A percentile compares a stretch with the other conserved stretches of the same genome.
Conservation (phyloP, 2,797 vertebrate genomes). For the Diglossa cyanea region DNA sequence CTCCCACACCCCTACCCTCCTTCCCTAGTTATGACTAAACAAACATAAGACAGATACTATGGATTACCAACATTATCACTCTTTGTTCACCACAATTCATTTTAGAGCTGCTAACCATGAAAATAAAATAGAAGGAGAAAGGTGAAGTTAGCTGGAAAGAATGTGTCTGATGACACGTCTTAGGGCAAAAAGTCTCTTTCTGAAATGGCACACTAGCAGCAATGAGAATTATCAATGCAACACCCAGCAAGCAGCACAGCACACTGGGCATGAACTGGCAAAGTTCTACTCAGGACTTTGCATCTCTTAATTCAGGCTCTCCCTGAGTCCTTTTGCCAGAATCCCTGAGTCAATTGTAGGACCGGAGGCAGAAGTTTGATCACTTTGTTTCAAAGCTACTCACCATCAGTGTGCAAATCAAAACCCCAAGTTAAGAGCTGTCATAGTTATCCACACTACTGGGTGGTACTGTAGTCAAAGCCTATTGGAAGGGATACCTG, state of each 20-base stretch:
- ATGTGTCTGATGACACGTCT: neutral
- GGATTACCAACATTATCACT: neutral
- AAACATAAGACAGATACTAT: conserved; percentile 29
- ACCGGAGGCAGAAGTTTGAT: neutral
- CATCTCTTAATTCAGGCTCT: neutral
- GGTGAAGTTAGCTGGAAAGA: neutral
- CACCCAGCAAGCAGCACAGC: neutral
- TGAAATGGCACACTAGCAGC: neutral
- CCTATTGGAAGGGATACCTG: neutral
- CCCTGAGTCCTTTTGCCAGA: neutral
- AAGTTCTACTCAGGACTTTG: neutral
- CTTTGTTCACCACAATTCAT: neutral
- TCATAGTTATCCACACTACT: neutral
- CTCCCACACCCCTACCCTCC: conserved; percentile 23
- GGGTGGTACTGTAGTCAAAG: neutral
- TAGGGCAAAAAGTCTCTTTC: neutral
- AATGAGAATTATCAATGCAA: neutral
- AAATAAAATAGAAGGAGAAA: neutral
- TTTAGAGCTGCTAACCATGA: neutral
- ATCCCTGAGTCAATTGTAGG: neutral
- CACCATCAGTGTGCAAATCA: neutral
- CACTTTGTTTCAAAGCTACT: neutral
- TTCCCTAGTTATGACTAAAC: conserved; percentile 31
- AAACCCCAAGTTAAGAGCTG: neutral
- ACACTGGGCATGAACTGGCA: neutral